A percentile compares a stretch with the other conserved stretches of the same genome.
Conservation (phyloP, 2,888 invertebrate genomes). For the Volucella zonaria region DNA sequence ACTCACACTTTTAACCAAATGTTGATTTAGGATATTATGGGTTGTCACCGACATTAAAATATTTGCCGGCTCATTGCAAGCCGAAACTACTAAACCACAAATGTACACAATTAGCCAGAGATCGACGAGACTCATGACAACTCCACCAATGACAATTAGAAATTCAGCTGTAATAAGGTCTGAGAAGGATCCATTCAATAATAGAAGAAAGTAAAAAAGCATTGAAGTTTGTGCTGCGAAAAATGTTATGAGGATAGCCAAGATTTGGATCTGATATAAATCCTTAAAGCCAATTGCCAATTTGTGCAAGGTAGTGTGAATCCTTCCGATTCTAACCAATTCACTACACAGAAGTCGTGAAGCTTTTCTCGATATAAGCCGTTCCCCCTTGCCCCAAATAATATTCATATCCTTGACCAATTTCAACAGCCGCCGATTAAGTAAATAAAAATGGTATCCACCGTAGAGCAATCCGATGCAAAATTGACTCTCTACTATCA, state of each 20-base stretch:
- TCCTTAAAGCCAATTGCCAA: conserved; percentile 4
- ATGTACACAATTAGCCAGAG: conserved; percentile 4
- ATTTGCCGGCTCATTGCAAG: not conserved
- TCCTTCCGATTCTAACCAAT: not conserved
- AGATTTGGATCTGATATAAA: conserved; percentile 9
- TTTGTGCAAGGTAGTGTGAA: conserved; percentile 6
- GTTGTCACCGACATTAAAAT: not conserved
- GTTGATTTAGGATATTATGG: not conserved
- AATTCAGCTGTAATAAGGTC: not conserved
- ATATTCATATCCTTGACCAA: not conserved
- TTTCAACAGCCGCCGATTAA: not conserved
- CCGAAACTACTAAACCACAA: not conserved
- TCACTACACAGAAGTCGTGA: not conserved
- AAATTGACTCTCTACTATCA: conserved; percentile 16
- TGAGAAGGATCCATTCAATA: not conserved
- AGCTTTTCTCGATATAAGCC: not conserved
- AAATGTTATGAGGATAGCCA: not conserved
- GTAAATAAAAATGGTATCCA: conserved; percentile 18
- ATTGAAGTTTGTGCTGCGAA: not conserved
- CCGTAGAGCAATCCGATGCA: conserved; percentile 28
- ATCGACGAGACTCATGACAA: not conserved
- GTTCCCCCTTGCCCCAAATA: not conserved
- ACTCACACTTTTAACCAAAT: conserved; percentile 11
- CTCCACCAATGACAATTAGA: not conserved
- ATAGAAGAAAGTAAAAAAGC: not conserved